phyloP scores from a whole-genome alignment of 2,113 vertebrate genomes.

The Formicarius rufipectus region DNA sequence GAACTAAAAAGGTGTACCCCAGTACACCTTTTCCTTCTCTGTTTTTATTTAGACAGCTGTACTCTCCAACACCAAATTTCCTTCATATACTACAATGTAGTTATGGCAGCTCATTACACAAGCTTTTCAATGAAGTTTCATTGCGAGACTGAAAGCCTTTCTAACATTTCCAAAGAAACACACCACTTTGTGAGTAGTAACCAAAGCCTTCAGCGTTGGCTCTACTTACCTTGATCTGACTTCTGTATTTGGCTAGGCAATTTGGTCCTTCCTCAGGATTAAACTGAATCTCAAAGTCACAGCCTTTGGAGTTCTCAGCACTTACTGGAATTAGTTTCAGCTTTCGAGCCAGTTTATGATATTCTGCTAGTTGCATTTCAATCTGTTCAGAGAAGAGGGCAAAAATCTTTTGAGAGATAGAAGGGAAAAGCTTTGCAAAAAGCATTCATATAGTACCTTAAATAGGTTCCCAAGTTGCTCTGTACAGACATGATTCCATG shows the following conservation, averaged over 20 bases:
- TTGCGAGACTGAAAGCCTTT: background rate
- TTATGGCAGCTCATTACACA: background rate
- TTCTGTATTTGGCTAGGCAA: constrained; percentile 80
- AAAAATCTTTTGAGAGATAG: background rate
- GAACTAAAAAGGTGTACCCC: background rate
- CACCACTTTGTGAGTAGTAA: background rate
- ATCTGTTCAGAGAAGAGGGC: constrained; percentile 68
- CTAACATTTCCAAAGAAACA: background rate
- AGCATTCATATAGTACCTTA: background rate
- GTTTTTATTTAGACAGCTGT: background rate
- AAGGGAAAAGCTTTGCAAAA: background rate
- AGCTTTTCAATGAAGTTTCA: background rate
- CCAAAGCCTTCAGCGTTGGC: background rate
- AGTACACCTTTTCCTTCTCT: background rate
- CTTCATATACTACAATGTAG: background rate
- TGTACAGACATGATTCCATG: background rate
- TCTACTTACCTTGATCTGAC: constrained; percentile 83
- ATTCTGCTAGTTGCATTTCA: constrained; percentile 85
- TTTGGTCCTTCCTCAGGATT: constrained; percentile 78
- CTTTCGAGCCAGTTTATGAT: constrained; percentile 92
- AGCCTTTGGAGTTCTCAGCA: constrained; percentile 89
- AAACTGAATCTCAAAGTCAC: constrained; percentile 88
- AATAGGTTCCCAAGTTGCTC: background rate
- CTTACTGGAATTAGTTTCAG: constrained; percentile 89
- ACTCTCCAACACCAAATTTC: background rate